Conservation (phyloP, 1,140 invertebrate species). For the Halictus rubicundus region DNA sequence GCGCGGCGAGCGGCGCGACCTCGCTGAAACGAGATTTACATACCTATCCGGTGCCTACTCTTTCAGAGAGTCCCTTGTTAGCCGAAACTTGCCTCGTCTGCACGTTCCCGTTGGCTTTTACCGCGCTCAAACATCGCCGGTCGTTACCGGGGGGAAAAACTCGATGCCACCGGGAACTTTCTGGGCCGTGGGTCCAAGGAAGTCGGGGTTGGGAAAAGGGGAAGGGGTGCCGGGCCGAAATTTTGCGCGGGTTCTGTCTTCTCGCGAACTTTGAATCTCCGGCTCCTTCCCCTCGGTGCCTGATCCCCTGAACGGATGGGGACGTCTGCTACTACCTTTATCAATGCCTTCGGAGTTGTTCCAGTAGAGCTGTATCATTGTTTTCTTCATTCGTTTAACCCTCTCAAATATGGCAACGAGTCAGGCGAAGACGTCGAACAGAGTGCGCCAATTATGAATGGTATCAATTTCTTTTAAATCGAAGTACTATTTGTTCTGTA, state of each 20-base stretch:
- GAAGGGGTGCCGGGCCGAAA: slow-evolving; percentile 16
- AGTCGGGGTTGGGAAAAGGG: not conserved
- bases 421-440: too few species aligned
- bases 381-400: too few species aligned
- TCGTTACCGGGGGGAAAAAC: slow-evolving; percentile 68
- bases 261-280: not conserved
- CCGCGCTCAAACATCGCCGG: slow-evolving; percentile 67
- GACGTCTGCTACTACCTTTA: too few species aligned
- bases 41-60: slow-evolving; percentile 68
- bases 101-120: slow-evolving; percentile 68
- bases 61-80: slow-evolving; percentile 73
- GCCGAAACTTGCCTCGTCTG: slow-evolving; percentile 74
- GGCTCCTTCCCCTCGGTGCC: not conserved
- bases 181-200: slow-evolving; percentile 23
- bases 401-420: too few species aligned
- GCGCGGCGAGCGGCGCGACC: slow-evolving; percentile 41
- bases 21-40: slow-evolving; percentile 74
- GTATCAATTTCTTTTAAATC: too few species aligned
- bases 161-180: slow-evolving; percentile 51
- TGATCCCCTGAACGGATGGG: too few species aligned
- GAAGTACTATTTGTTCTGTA: too few species aligned
- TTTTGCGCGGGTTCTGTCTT: not conserved
- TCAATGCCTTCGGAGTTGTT: too few species aligned
- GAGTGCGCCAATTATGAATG: too few species aligned
- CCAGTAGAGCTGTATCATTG: too few species aligned